Evolutionary conservation across 1,140 invertebrate genomes (phyloP), one percentile per base, ranked within the genome.

Genomic region (Drosophila yakuba): DNA sequence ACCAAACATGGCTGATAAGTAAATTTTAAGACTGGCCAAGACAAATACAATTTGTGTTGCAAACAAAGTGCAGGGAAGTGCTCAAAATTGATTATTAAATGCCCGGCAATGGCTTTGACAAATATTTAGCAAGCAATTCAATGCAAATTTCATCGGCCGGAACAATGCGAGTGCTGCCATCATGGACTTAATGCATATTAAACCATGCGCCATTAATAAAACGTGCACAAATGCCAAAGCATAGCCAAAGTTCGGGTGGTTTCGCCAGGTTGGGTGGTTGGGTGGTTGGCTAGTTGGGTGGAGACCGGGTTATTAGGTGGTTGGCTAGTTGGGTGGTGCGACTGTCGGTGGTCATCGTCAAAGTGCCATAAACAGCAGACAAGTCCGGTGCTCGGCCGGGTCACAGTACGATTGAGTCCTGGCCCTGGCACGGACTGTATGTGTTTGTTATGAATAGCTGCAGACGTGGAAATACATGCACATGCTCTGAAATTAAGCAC

Each of bases 161-260:
- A 69, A 78, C 68, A 72, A 72, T 71, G 68, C 61, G 44, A 68
- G 68, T 69, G 47, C 48, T 47, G 43, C 63, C 67, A 69, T 71
- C 64, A 68, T 45, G 72, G 54, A 58, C 74, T 76, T 57, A 72
- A 84, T 80, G 77, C 72, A 80, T 73, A 84, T 80, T 80, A 63
- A 60, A 69, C 58, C 59, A 68, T 63, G 48, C 64, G 55, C 55
- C 62, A 77, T 83, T 84, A 80, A 72, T 68, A 57, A 80, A 80
- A 85, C 81, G 81, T 84, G 81, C 81, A 85, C 78, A 80, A 84
- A 84, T 85, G 80, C 76, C 59, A 68, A 71, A 80, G 41, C 51
- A 61, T 20, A 38, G 41, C n/a, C 51, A 38, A 15, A 55, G 15
- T 51, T 36, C 23, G 36, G 52, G 0, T 38, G 55, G 20, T 39